These are phyloP conservation scores for Gorsachius magnificus DNA, from an alignment of 2,797 vertebrate genomes.

Conservation along the genomic window DNA sequence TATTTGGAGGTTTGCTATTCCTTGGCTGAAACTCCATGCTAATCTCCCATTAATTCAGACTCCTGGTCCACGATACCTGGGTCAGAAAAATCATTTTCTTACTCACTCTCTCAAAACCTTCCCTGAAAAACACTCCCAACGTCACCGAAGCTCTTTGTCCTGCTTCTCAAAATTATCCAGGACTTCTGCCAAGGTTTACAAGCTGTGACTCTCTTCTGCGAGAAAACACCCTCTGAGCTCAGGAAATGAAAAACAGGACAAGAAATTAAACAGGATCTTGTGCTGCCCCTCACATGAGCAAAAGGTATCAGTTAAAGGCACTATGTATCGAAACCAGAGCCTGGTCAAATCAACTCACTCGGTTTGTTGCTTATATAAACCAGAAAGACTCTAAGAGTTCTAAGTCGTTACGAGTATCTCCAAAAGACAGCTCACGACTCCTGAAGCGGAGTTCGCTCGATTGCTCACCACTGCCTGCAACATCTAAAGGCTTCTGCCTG, in stretches of 20 bases:
- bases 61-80: neutral
- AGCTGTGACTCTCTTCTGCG: neutral
- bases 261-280: neutral
- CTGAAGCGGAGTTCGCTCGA: neutral
- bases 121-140: neutral
- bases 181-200: neutral
- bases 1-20: neutral
- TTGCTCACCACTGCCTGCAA: neutral
- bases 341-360: neutral
- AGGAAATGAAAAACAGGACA: accelerated
- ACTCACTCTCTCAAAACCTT: neutral
- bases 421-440: neutral
- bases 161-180: neutral
- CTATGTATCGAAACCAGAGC: accelerated
- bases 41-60: neutral
- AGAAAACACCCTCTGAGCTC: neutral
- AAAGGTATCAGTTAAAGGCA: neutral
- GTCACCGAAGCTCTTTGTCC: neutral
- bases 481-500: accelerated
- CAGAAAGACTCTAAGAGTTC: neutral
- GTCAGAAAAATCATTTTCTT: neutral
- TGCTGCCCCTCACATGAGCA: neutral
- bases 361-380: neutral
- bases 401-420: neutral
- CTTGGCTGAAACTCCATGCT: neutral